phyloP scores from a whole-genome alignment of 2,888 invertebrate genomes.

The Eledona agricola region DNA sequence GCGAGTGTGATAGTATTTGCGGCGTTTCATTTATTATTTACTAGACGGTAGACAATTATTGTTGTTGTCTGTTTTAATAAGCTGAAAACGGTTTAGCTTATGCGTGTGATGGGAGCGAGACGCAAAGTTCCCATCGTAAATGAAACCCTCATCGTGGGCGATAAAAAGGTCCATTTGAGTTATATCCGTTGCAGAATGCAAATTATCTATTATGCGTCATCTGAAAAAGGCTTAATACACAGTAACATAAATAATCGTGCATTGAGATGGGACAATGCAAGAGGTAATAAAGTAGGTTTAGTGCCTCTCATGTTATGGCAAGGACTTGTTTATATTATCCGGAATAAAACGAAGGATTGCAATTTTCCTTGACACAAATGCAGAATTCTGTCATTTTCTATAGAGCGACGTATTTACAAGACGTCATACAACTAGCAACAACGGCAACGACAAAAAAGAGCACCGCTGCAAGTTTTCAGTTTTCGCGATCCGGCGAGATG shows the following conservation, averaged over 20 bases:
- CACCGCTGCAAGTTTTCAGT: slow-evolving; percentile 35
- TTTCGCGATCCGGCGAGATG: slow-evolving; percentile 37
- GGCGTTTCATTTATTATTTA: too few species aligned
- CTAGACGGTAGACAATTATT: too few species aligned
- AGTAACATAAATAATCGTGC: slow-evolving; percentile 37
- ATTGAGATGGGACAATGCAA: slow-evolving; percentile 40
- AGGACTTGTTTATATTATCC: slow-evolving; percentile 42
- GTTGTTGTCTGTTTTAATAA: too few species aligned
- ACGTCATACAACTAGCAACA: slow-evolving; percentile 19
- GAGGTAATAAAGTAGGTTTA: slow-evolving; percentile 41
- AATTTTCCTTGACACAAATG: slow-evolving; percentile 36
- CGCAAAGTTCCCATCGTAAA: slow-evolving; percentile 3
- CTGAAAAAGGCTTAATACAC: slow-evolving; percentile 34
- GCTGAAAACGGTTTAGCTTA: too few species aligned
- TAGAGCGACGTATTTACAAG: slow-evolving; percentile 25
- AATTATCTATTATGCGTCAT: slow-evolving; percentile 37
- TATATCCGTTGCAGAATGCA: slow-evolving; percentile 24
- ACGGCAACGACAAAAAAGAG: slow-evolving; percentile 6
- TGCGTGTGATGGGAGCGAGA: too few species aligned
- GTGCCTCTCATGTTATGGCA: slow-evolving; percentile 38
- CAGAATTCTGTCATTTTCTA: slow-evolving; percentile 33
- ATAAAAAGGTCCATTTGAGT: slow-evolving; percentile 12
- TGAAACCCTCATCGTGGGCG: not conserved
- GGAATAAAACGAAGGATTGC: slow-evolving; percentile 38
- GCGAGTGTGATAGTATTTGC: too few species aligned